Evolutionary conservation across 2,888 invertebrate genomes (phyloP), one percentile per base, ranked within the genome.

Genomic region (Alcis repandata): DNA sequence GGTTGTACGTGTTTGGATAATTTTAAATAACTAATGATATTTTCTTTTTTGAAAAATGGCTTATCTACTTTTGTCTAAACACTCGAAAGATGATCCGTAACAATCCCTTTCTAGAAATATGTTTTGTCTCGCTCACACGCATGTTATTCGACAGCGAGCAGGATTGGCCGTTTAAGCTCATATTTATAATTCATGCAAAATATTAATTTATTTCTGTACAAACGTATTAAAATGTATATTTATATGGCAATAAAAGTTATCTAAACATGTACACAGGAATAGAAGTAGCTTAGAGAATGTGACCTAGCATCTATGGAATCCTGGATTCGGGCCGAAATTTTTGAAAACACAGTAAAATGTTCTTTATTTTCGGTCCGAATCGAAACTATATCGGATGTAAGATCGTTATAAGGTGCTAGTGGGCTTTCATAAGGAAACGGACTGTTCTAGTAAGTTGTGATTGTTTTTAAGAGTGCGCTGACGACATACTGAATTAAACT

Each of bases 301-400:
- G 49, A 62, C 59, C 48, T 77, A 78, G 73, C 62, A 65, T 66
- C 76, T 69, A 69, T 77, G 76, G 70, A 68, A 56, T 72, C 64
- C 63, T 62, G 51, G 56, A 68, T 69, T 72, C 69, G 71, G 71
- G 70, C 74, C 72, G 69, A 56, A 54, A 38, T 8, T 2, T 52
- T 36, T 7, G 2, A 1, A n/a, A 17, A 48, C 56, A 19, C 8
- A 36, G 36, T 4, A 10, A 32, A 20, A 2, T 1, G n/a, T 36
- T 20, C 13, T 20, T 7, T 15, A 19, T 2, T 40, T 51, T 65
- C 51, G 59, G 59, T 53, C 63, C 57, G 53, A 63, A 60, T 40
- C 32, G 27, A 19, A 36, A 41, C 17, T 54, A 64, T 9, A 22
- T 59, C 46, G 36, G 51, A 52, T 56, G 20, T 63, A 52, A 52